A percentile compares a stretch with the other conserved stretches of the same genome.
phyloP scores from a whole-genome alignment of 2,888 invertebrate species.

The Tineola bisselliella region DNA sequence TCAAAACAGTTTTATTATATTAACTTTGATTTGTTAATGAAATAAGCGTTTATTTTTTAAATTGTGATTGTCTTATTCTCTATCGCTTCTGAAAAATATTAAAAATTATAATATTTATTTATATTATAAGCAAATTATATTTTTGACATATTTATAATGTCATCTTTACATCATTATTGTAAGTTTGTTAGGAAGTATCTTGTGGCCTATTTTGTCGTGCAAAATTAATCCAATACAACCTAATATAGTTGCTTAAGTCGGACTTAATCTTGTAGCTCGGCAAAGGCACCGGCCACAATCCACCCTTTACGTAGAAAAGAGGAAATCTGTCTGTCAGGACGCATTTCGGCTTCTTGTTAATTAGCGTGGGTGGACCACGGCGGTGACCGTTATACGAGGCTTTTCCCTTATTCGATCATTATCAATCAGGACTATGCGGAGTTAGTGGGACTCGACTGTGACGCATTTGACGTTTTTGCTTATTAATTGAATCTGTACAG shows the following conservation, averaged over 20 bases:
- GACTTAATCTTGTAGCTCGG: conserved; percentile 9
- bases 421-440: conserved; percentile 11
- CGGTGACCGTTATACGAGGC: background rate
- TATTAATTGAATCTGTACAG: background rate
- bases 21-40: too few species aligned
- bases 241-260: conserved; percentile 11
- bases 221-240: conserved; percentile 11
- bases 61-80: too few species aligned
- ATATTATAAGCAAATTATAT: too few species aligned
- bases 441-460: background rate
- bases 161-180: background rate
- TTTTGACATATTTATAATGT: too few species aligned
- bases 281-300: conserved; percentile 11
- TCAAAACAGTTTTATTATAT: too few species aligned
- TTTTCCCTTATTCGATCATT: conserved; percentile 8
- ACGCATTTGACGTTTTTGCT: background rate
- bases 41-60: too few species aligned
- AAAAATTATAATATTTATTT: too few species aligned
- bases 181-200: background rate
- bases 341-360: conserved; percentile 9
- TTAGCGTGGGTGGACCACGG: conserved; percentile 7
- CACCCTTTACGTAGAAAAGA: conserved; percentile 10
- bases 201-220: background rate
- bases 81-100: too few species aligned
- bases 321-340: conserved; percentile 8